phyloP scores from a whole-genome alignment of 2,113 vertebrate species.

The Cephalopholis sonnerati region DNA sequence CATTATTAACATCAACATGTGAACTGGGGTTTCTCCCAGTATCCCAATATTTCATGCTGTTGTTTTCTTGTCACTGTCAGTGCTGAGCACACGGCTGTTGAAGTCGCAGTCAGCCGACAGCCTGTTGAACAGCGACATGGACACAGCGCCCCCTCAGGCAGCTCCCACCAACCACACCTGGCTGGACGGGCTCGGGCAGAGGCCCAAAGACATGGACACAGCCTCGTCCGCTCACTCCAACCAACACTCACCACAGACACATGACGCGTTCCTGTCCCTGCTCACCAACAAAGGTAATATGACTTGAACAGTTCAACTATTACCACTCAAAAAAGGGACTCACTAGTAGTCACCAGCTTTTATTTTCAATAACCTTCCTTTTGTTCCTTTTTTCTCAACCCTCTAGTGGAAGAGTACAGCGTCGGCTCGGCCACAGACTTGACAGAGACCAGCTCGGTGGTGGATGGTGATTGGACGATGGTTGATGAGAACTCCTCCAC shows the following conservation, averaged over 20 bases:
- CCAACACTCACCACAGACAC: conserved; percentile 89
- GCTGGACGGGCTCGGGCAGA: conserved; percentile 87
- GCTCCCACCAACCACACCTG: conserved; percentile 88
- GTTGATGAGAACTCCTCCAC: conserved; percentile 96
- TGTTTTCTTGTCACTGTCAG: conserved; percentile 63
- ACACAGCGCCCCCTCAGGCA: conserved; percentile 81
- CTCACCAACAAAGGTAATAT: conserved; percentile 93
- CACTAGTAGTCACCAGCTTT: not conserved
- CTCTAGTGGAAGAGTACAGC: conserved; percentile 94
- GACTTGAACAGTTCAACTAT: rapidly evolving
- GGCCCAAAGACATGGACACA: conserved; percentile 89
- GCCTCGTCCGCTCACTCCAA: conserved; percentile 85
- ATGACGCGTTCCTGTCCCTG: conserved; percentile 96
- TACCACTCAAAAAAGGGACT: not conserved
- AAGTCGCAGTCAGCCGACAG: conserved; percentile 94
- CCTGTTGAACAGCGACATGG: conserved; percentile 91
- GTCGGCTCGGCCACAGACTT: conserved; percentile 97
- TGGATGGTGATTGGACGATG: conserved; percentile 98
- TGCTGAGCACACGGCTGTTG: conserved; percentile 89
- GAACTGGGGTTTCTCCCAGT: not conserved
- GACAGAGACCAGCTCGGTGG: conserved; percentile 97
- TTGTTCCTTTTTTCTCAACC: not conserved
- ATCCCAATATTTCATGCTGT: not conserved
- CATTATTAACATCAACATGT: not conserved
- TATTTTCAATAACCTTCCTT: not conserved